These are phyloP conservation scores for Drosophila picticornis DNA, from an alignment of 2,888 invertebrate genomes.

Conservation along the genomic window DNA sequence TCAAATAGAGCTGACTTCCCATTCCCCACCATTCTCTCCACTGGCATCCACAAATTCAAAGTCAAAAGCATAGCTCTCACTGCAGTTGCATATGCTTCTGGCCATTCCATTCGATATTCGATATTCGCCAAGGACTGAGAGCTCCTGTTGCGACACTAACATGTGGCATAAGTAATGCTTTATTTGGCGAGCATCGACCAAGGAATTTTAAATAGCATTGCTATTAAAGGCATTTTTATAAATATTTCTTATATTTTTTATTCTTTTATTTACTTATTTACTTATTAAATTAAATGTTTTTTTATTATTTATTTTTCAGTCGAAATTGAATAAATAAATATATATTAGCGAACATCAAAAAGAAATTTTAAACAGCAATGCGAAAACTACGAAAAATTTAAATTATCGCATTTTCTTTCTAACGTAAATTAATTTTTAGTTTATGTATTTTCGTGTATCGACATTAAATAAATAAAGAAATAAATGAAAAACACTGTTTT, in stretches of 20 bases:
- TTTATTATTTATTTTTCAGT: background rate
- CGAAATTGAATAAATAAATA: background rate
- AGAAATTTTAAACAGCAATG: conserved; percentile 45
- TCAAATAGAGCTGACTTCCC: conserved; percentile 29
- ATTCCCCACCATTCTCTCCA: background rate
- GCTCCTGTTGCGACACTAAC: conserved; percentile 60
- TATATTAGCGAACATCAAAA: conserved; percentile 30
- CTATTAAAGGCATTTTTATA: background rate
- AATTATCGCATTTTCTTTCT: no score
- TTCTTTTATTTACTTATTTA: background rate
- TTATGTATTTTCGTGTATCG: background rate
- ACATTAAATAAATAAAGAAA: background rate
- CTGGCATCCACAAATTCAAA: conserved; percentile 15
- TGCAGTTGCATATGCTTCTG: conserved; percentile 22
- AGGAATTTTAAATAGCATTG: conserved; percentile 41
- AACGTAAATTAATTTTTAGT: background rate
- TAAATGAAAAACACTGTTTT: background rate
- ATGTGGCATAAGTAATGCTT: conserved; percentile 63
- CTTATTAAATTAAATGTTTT: no score
- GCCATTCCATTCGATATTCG: conserved; percentile 23
- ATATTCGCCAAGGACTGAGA: conserved; percentile 40
- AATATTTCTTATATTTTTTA: background rate
- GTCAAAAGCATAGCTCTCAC: conserved; percentile 10
- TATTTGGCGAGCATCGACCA: conserved; percentile 33
- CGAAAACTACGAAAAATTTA: no score